These are phyloP conservation scores for Yasuhikotakia modesta DNA, from an alignment of 2,797 vertebrate species.

Conservation along the genomic window DNA sequence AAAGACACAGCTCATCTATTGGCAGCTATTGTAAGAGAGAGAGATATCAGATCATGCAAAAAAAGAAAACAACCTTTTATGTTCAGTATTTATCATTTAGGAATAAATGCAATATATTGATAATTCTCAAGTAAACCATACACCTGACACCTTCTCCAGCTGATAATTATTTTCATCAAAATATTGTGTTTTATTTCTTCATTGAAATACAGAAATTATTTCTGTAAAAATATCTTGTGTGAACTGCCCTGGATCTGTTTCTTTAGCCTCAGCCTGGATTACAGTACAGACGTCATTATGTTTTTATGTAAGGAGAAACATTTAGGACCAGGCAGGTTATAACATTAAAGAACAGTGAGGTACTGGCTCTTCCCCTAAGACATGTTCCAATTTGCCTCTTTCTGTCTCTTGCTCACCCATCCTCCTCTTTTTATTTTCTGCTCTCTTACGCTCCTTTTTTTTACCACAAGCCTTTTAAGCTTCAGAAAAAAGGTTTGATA, in stretches of 20 bases:
- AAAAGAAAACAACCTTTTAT: neutral
- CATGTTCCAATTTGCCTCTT: conserved; percentile 76
- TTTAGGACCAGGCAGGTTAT: conserved; percentile 67
- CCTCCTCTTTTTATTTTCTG: conserved; percentile 59
- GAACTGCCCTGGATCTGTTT: too few species aligned
- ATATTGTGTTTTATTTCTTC: too few species aligned
- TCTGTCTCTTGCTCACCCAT: conserved; percentile 60
- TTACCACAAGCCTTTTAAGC: conserved; percentile 53
- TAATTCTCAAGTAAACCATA: too few species aligned
- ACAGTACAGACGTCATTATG: conserved; percentile 10
- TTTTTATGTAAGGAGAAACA: conserved; percentile 29
- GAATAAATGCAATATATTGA: neutral
- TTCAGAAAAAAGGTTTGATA: conserved; percentile 40
- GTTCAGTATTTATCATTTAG: neutral
- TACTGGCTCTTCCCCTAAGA: conserved; percentile 69
- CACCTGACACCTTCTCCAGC: too few species aligned
- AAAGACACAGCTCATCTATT: conserved; percentile 40
- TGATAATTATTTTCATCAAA: too few species aligned
- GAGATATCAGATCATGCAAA: neutral
- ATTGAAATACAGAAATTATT: neutral
- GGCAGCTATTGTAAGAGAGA: conserved; percentile 27
- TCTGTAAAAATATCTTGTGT: neutral
- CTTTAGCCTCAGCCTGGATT: neutral
- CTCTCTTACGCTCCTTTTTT: conserved; percentile 64
- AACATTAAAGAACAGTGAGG: conserved; percentile 67